Conservation (phyloP, 2,888 invertebrate species). For the Cheilosia urbana region DNA sequence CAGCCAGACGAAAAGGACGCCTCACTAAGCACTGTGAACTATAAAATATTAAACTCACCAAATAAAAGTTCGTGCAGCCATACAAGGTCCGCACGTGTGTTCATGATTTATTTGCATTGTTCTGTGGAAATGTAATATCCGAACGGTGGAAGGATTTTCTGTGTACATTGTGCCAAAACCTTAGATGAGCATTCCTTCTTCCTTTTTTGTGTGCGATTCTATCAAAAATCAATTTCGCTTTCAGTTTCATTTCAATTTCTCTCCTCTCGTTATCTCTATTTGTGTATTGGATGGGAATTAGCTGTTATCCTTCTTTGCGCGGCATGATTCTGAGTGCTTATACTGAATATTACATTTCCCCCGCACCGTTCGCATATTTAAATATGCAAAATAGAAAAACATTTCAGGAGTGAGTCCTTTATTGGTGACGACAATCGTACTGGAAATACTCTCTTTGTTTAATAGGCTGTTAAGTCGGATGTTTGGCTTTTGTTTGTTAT, state of each 20-base stretch:
- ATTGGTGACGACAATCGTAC: constrained; percentile 20
- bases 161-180: not conserved
- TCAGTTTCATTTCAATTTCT: constrained; percentile 6
- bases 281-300: constrained; percentile 27
- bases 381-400: constrained; percentile 46
- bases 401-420: constrained; percentile 29
- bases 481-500: not conserved
- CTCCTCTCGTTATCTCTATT: not conserved
- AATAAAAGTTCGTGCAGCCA: not conserved
- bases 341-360: constrained; percentile 12
- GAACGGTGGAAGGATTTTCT: not conserved
- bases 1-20: no score
- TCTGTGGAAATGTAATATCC: constrained; percentile 46
- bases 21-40: not conserved
- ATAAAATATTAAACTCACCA: not conserved
- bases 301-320: constrained; percentile 1
- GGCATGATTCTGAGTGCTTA: not conserved
- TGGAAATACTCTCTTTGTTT: not conserved
- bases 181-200: not conserved
- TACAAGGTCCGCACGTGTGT: constrained; percentile 21
- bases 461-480: not conserved
- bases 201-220: not conserved
- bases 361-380: constrained; percentile 2
- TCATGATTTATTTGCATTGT: constrained; percentile 32
- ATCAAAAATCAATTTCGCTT: constrained; percentile 37